Evolutionary conservation across 23 tunicate genomes (phyloP).

Genomic region (Phallusia fumigata): DNA sequence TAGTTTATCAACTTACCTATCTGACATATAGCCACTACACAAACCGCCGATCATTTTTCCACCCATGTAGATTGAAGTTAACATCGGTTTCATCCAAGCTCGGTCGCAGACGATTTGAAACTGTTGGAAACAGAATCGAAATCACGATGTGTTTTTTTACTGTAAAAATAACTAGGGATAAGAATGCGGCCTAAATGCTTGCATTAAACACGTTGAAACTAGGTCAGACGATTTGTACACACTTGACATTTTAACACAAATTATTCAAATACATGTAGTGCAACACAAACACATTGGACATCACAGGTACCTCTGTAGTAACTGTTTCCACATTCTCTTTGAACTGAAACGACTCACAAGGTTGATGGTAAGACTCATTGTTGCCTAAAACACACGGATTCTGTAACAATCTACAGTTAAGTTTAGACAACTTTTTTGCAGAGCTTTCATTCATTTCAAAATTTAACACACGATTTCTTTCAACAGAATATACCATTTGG

Average conservation of each 20-base stretch:
- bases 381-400: not conserved
- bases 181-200: not conserved
- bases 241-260: too few species aligned
- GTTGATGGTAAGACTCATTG: not conserved
- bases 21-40: not conserved
- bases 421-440: not conserved
- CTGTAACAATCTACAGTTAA: not conserved
- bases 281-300: too few species aligned
- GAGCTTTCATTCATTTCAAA: not conserved
- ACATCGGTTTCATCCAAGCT: not conserved
- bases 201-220: too few species aligned
- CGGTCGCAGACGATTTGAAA: not conserved
- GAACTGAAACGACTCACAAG: not conserved
- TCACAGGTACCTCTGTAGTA: not conserved
- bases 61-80: not conserved
- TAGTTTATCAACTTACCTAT: not conserved
- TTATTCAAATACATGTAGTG: too few species aligned
- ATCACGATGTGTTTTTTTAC: too few species aligned
- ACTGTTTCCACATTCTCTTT: not conserved
- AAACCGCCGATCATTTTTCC: not conserved
- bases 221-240: too few species aligned
- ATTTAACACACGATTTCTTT: too few species aligned
- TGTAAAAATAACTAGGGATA: too few species aligned
- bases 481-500: too few species aligned
- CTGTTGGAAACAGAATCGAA: not conserved